phyloP scores from a whole-genome alignment of 2,888 invertebrate species.

The Caenorhabditis afra region DNA sequence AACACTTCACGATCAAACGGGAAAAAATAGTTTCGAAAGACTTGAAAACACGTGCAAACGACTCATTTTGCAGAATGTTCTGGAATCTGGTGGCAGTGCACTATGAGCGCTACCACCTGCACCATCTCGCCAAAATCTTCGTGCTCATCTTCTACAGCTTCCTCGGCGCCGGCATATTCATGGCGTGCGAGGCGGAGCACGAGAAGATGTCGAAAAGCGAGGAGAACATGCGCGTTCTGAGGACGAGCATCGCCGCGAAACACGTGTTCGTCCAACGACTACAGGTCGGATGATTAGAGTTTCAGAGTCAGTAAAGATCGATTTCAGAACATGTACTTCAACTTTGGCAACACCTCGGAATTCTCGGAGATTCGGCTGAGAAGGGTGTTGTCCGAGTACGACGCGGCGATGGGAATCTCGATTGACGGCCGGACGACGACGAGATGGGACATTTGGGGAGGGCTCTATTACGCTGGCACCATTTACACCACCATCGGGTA shows the following conservation, averaged over 20 bases:
- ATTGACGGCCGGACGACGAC: constrained; percentile 47
- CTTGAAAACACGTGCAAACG: too few species aligned
- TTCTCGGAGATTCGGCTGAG: constrained; percentile 63
- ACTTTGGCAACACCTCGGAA: constrained; percentile 31
- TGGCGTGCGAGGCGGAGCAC: constrained; percentile 67
- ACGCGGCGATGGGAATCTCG: constrained; percentile 63
- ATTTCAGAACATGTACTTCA: constrained; percentile 57
- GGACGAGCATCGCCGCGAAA: constrained; percentile 63
- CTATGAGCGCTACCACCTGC: constrained; percentile 72
- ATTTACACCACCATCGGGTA: constrained; percentile 83
- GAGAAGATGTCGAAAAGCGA: constrained; percentile 52
- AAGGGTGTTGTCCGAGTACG: constrained; percentile 63
- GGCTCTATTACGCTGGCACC: constrained; percentile 82
- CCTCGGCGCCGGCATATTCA: constrained; percentile 73
- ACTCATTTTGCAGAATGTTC: constrained; percentile 74
- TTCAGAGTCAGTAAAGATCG: too few species aligned
- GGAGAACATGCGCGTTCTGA: constrained; percentile 39
- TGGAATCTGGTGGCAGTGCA: constrained; percentile 74
- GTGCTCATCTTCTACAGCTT: constrained; percentile 72
- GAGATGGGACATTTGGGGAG: constrained; percentile 81
- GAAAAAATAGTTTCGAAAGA: too few species aligned
- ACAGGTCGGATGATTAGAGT: constrained; percentile 61
- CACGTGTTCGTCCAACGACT: constrained; percentile 56
- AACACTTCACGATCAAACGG: too few species aligned
- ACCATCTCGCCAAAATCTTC: constrained; percentile 70